A percentile compares a stretch with the other conserved stretches of the same genome.
These are phyloP conservation scores for Drosophila mettleri DNA, from an alignment of 2,888 invertebrate species.

Conservation along the genomic window DNA sequence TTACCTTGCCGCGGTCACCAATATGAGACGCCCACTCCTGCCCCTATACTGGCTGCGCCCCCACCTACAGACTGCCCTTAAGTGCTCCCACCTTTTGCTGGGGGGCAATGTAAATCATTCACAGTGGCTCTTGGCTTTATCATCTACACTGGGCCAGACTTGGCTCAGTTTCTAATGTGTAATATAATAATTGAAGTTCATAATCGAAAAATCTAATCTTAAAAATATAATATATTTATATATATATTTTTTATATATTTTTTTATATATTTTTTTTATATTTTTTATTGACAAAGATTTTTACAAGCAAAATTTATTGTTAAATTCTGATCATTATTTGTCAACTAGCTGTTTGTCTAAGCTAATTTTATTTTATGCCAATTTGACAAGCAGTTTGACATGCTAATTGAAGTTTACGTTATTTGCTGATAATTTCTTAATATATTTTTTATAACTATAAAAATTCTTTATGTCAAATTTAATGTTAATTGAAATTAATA, in stretches of 20 bases:
- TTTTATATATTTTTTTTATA: no score
- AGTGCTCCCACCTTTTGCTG: slow-evolving; percentile 2
- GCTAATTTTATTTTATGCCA: background rate
- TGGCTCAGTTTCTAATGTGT: background rate
- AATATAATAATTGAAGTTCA: no score
- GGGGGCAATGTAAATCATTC: slow-evolving; percentile 44
- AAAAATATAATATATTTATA: no score
- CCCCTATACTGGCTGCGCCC: background rate
- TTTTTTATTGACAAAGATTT: background rate
- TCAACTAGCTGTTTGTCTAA: background rate
- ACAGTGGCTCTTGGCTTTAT: slow-evolving; percentile 11
- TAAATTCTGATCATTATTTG: background rate
- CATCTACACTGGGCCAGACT: background rate
- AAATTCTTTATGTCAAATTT: background rate
- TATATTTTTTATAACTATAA: no score
- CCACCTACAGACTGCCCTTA: background rate
- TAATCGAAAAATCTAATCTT: no score
- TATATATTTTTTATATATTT: no score
- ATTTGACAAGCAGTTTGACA: background rate
- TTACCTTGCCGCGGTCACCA: slow-evolving; percentile 74
- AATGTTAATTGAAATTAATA: background rate
- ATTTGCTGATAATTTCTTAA: background rate
- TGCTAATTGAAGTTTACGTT: no score
- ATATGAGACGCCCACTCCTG: slow-evolving; percentile 36
- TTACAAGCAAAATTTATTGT: background rate